Evolutionary conservation across 1,140 invertebrate species (phyloP), one percentile per base, ranked within the genome.

Genomic region (Zaprionus capensis): DNA sequence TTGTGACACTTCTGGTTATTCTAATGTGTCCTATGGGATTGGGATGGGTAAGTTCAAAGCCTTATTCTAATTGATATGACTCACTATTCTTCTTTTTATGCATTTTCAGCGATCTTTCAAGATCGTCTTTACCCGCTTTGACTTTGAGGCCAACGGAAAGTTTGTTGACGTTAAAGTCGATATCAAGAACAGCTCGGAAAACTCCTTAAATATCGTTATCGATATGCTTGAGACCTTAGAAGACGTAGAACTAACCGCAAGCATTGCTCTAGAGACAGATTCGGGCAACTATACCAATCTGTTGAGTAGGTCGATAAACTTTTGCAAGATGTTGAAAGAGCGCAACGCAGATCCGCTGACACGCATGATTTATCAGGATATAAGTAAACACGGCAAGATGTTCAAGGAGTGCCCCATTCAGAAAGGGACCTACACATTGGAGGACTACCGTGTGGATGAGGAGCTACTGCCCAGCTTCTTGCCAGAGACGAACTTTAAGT

Each of bases 31-130:
- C 81, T 26, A 15, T 44, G 56, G 41, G 36, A 20, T 64, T 46
- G 20, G 78, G 68, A 0, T 88, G 84, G 84, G 84, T 87, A 55
- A 81, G 84, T 69, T 46, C 0, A 64, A 20, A 38, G 1, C 1
- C 28, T 7, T 6, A 9, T 44, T 20, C 1, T 2, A 17, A 38
- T 56, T 26, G 24, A 20, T n/a, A 12, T 20, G 14, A 14, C 9
- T 51, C 2, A 11, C 1, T 0, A 22, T 14, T n/a, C 4, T 66
- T 38, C 11, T 1, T 41, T 44, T n/a, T 22, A 1, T 31, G 0
- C 6, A 14, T 4, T 64, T 75, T 58, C n/a, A 92, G 91, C 91
- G 91, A 7, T 84, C 91, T 11, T 92, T 92, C 15, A 92, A 91
- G 56, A 72, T 92, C 15, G 65, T 92, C 14, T 76, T 91, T 3